phyloP scores from a whole-genome alignment of 2,888 invertebrate species.

The Nycteola revayana region DNA sequence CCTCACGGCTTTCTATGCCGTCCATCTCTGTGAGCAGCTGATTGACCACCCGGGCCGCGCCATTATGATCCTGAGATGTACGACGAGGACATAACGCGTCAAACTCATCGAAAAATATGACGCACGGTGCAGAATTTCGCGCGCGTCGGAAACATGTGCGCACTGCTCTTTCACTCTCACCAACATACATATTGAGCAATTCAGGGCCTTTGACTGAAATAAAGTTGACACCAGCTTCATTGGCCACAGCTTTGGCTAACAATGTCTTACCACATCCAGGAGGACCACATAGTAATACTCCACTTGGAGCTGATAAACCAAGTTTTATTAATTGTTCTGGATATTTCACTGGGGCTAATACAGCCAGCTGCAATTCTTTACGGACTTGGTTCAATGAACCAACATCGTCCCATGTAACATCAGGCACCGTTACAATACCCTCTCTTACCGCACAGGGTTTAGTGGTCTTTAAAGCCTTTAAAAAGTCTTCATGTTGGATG shows the following conservation, averaged over 20 bases:
- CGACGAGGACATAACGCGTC: slow-evolving; percentile 97
- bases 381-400: slow-evolving; percentile 95
- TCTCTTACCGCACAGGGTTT: slow-evolving; percentile 97
- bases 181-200: slow-evolving; percentile 99
- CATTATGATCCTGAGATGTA: slow-evolving; percentile 87
- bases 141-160: slow-evolving; percentile 98
- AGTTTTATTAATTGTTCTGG: slow-evolving; percentile 89
- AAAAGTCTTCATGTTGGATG: slow-evolving; percentile 89
- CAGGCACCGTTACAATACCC: slow-evolving; percentile 98
- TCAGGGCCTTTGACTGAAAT: slow-evolving; percentile 99
- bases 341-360: slow-evolving; percentile 95
- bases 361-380: slow-evolving; percentile 94
- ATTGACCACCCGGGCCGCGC: slow-evolving; percentile 95
- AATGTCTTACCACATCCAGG: slow-evolving; percentile 98
- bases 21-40: slow-evolving; percentile 99
- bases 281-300: slow-evolving; percentile 97
- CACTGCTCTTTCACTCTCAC: slow-evolving; percentile 98
- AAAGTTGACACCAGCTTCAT: slow-evolving; percentile 99
- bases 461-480: slow-evolving; percentile 88
- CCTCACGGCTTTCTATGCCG: slow-evolving; percentile 94
- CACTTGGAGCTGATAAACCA: slow-evolving; percentile 91
- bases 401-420: slow-evolving; percentile 98
- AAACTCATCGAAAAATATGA: slow-evolving; percentile 99
- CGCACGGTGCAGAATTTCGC: slow-evolving; percentile 96
- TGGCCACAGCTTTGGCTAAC: slow-evolving; percentile 98